phyloP scores from a whole-genome alignment of 1,140 invertebrate species.

The Drosophila watanabei region DNA sequence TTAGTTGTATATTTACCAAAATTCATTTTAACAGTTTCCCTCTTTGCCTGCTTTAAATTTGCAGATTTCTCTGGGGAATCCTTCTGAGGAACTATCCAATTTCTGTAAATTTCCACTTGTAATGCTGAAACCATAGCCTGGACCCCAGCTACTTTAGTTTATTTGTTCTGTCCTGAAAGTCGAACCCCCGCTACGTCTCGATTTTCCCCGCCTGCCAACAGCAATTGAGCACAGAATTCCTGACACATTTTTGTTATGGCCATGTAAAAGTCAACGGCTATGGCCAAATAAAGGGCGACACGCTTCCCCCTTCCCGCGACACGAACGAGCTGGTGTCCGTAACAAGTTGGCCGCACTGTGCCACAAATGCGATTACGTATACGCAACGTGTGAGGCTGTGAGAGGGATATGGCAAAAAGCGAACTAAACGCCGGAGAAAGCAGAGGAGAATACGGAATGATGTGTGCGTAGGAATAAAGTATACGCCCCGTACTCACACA shows the following conservation, averaged over 20 bases:
- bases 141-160: slow-evolving; percentile 48
- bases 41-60: background rate
- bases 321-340: slow-evolving; percentile 38
- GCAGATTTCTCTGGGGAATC: background rate
- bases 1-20: no score
- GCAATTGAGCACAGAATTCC: slow-evolving; percentile 56
- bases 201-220: slow-evolving; percentile 10
- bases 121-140: slow-evolving; percentile 37
- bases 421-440: slow-evolving; percentile 44
- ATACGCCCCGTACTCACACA: slow-evolving; percentile 8
- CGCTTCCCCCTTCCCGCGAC: background rate
- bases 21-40: background rate
- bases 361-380: slow-evolving; percentile 77
- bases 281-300: slow-evolving; percentile 66
- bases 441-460: slow-evolving; percentile 45
- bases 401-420: background rate
- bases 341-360: slow-evolving; percentile 68
- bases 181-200: background rate
- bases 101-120: slow-evolving; percentile 7
- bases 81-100: slow-evolving; percentile 1
- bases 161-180: slow-evolving; percentile 18
- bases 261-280: slow-evolving; percentile 73
- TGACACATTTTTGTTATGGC: slow-evolving; percentile 67
- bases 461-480: slow-evolving; percentile 43
- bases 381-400: slow-evolving; percentile 58